phyloP scores from a whole-genome alignment of 2,113 vertebrate genomes.

The Cynocephalus volans region DNA sequence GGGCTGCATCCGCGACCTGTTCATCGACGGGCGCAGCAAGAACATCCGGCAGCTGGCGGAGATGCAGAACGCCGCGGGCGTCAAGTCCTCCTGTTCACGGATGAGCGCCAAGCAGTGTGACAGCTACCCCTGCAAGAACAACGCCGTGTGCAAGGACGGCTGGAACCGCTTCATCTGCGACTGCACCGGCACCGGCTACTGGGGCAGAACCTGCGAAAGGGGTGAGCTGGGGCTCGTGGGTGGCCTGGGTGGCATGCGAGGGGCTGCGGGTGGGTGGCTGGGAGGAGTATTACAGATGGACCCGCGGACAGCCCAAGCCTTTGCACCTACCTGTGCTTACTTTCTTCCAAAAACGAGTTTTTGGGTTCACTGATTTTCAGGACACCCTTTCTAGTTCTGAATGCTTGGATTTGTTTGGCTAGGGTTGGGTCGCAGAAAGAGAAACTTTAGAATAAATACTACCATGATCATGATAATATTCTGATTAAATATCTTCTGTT shows the following conservation, averaged over 20 bases:
- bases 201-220: slow-evolving; percentile 96
- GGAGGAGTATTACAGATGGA: rapidly evolving
- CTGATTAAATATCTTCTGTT: not conserved
- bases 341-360: not conserved
- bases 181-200: slow-evolving; percentile 96
- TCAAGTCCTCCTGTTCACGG: slow-evolving; percentile 95
- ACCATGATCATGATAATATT: not conserved
- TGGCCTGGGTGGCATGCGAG: rapidly evolving
- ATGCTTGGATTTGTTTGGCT: not conserved
- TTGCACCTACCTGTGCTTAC: not conserved
- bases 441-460: not conserved
- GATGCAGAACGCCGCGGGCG: slow-evolving; percentile 94
- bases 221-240: slow-evolving; percentile 89
- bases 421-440: not conserved
- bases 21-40: slow-evolving; percentile 98
- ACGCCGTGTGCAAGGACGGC: slow-evolving; percentile 95
- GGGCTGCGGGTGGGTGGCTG: not conserved
- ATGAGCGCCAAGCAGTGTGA: slow-evolving; percentile 95
- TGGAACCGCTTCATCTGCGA: slow-evolving; percentile 99
- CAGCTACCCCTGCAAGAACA: slow-evolving; percentile 97
- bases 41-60: slow-evolving; percentile 97
- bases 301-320: no score
- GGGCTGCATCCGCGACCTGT: slow-evolving; percentile 97
- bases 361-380: not conserved
- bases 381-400: not conserved